Percentiles rank a stretch among this genome's conserved stretches.
Conservation (phyloP, 2,888 invertebrate genomes). For the Tridacna gigas region DNA sequence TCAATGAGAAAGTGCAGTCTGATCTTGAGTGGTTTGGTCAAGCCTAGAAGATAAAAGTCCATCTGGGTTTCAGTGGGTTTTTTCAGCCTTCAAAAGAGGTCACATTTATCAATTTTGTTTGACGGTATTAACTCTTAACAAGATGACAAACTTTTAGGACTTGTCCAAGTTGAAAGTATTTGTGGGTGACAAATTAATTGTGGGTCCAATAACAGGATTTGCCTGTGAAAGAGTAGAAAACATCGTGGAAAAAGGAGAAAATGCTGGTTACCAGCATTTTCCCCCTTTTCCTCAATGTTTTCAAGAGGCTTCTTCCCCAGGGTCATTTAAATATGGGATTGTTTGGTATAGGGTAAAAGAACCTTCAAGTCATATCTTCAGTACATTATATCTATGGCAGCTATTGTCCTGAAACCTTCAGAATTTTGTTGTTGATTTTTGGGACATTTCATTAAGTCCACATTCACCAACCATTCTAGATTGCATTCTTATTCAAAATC, state of each 20-base stretch:
- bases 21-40: too few relatives aligned
- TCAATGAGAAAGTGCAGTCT: too few relatives aligned
- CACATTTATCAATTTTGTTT: neutral
- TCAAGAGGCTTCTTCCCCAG: neutral
- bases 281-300: neutral
- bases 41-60: too few relatives aligned
- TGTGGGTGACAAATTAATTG: neutral
- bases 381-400: too few relatives aligned
- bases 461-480: neutral
- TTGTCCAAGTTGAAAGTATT: neutral
- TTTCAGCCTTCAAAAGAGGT: neutral
- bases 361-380: too few relatives aligned
- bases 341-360: neutral
- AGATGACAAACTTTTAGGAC: neutral
- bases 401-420: too few relatives aligned
- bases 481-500: neutral
- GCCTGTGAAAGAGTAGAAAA: neutral
- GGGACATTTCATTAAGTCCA: too few relatives aligned
- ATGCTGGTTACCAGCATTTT: neutral
- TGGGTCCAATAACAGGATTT: neutral
- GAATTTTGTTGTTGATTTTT: too few relatives aligned
- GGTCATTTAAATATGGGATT: neutral
- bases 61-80: too few relatives aligned
- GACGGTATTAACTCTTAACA: neutral
- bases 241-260: neutral